Evolutionary conservation across 2,113 vertebrate genomes (phyloP), one percentile per base, ranked within the genome.

Genomic region (Megaceryle maxima): DNA sequence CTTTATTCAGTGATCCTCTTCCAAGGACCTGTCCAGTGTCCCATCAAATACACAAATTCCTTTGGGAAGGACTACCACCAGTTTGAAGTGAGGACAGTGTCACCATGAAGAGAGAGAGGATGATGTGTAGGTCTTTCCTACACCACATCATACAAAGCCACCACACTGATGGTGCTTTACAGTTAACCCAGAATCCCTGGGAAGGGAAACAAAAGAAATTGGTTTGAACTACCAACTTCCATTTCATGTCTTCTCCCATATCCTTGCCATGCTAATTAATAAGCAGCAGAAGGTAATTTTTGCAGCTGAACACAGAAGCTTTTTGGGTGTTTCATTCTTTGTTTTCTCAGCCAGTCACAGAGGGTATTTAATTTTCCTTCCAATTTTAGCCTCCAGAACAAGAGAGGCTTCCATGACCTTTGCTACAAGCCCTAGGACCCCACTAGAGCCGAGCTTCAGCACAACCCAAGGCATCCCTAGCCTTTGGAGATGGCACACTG

Each of bases 311-410:
- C n/a, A 55, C 25, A 79, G 73, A 77, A 80, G 64, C 9, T 91
- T 84, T 78, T 63, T 63, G 56, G 13, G 28, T 53, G 69, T 68
- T 77, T 90, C 60, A 35, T 81, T 87, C 64, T 87, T 96, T 0
- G 1, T 41, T 95, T 87, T 91, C 74, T 86, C 85, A 94, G 83
- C 35, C 75, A 92, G 53, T 91, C 76, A 59, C 57, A 51, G 24
- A 8, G 26, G 31, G 16, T 9, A 86, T 92, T 85, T 87, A 66
- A 95, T 90, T 92, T 93, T 97, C 69, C 43, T 96, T 86, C 67
- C 70, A 82, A 9, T 79, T 76, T 92, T 90, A 96, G 64, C 48
- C 46, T 80, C 55, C 68, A 66, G 72, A 97, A 95, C 28, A 93
- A 83, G 94, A 94, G 22, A 78, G 60, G 11, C 67, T 96, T 94